Base-by-base conservation (phyloP, 2,113 vertebrate genomes). In the Alouatta palliata region DNA sequence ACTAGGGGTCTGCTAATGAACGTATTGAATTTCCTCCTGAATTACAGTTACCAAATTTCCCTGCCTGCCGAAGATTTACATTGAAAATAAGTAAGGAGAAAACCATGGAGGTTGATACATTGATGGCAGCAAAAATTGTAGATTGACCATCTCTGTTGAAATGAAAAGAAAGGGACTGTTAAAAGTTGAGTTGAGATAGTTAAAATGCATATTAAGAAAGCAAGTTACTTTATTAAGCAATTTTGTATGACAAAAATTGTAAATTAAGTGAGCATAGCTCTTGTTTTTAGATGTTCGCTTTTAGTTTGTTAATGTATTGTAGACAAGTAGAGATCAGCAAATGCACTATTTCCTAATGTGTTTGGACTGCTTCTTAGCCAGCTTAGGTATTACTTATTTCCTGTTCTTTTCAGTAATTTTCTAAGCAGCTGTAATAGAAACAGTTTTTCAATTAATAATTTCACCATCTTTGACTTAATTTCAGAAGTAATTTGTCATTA, bases 391-490 rank as follows among this genome's bases (percentile, higher is more conserved):
- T 68, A 27, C 30, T 52, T 58, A 70, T 30, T 87, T 19, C 45
- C 32, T 84, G 11, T 75, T 86, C 32, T 68, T 95, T 77, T 61
- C 77, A 66, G 0, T 75, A 27, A 88, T 19, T 54, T 54, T 90
- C 82, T 86, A 76, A 91, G 45, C n/a, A 85, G 21, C 49, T 21
- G 25, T 86, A 25, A 25, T 40, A 91, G 58, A 93, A 85, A 87
- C 90, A 49, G 75, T 43, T 89, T 64, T 71, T 17, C 49, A 49
- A 14, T 64, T 68, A 86, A 66, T 82, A 82, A 93, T 83, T 86
- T 73, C n/a, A 87, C 30, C 30, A 25, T 76, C 73, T 93, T 91
- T 61, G 94, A 89, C 87, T 93, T 66, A 56, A 89, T 73, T 96
- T 97, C 32, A 79, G 32, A 95, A 82, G 37, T 70, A 68, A 86